These are phyloP conservation scores for Anas flavirostris DNA, from an alignment of 2,797 vertebrate species.

Conservation along the genomic window DNA sequence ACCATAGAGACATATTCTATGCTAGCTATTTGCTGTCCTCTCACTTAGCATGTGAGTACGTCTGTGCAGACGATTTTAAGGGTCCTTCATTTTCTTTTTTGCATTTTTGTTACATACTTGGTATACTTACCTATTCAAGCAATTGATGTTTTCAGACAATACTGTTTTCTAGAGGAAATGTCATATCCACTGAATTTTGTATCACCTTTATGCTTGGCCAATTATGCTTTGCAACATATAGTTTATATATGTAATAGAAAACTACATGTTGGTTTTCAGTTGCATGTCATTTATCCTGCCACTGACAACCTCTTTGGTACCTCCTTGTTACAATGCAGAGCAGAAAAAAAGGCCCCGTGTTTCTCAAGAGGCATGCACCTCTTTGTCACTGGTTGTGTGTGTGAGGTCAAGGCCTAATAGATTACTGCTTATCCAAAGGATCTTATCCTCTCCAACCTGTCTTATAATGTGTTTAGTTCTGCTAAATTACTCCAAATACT, in stretches of 20 bases:
- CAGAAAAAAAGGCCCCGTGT: not conserved
- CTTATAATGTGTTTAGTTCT: not conserved
- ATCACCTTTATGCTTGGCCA: not conserved
- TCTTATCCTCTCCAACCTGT: not conserved
- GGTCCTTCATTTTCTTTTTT: not conserved
- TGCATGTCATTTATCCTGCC: not conserved
- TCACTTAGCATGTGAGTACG: not conserved
- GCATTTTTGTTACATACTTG: not conserved
- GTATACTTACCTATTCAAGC: not conserved
- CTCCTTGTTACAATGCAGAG: not conserved
- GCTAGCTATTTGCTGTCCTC: not conserved
- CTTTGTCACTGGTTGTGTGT: not conserved
- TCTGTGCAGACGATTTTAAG: not conserved
- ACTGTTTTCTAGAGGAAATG: not conserved
- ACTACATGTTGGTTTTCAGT: not conserved
- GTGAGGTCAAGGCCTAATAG: not conserved
- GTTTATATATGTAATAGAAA: too few relatives aligned
- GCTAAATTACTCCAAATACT: not conserved
- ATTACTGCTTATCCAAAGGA: not conserved
- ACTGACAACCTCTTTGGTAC: not conserved
- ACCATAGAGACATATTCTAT: not conserved
- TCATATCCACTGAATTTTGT: not conserved
- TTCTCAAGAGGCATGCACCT: not conserved
- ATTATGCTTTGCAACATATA: not conserved
- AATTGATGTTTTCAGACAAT: not conserved